phyloP scores from a whole-genome alignment of 2,797 vertebrate genomes.

The Spondyliosoma cantharus region DNA sequence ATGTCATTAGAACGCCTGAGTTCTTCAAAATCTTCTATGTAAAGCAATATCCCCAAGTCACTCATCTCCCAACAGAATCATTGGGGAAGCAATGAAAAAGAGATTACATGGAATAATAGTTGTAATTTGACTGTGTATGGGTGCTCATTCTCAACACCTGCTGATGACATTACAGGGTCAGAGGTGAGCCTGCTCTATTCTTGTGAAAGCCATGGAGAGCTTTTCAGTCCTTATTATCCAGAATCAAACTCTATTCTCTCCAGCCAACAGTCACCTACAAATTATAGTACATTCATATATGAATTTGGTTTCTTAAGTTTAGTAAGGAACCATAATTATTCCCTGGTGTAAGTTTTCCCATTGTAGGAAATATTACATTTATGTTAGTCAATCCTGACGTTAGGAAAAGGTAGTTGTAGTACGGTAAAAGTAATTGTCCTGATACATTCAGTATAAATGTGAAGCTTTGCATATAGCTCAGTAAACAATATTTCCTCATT shows the following conservation, averaged over 20 bases:
- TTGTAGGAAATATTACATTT: too few species aligned
- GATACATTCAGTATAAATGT: not conserved
- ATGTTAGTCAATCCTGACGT: not conserved
- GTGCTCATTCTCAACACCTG: slow-evolving; percentile 38
- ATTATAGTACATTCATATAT: not conserved
- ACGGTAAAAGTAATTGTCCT: not conserved
- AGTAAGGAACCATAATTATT: not conserved
- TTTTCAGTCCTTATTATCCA: slow-evolving; percentile 11
- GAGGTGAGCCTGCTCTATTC: slow-evolving; percentile 6
- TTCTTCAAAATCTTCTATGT: slow-evolving; percentile 43
- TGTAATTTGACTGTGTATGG: slow-evolving; percentile 18
- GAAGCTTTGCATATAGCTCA: not conserved
- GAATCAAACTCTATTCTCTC: not conserved
- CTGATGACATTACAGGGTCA: slow-evolving; percentile 45
- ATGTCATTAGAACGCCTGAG: slow-evolving; percentile 45
- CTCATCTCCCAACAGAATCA: slow-evolving; percentile 4
- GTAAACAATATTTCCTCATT: not conserved
- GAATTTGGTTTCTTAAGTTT: slow-evolving; percentile 1
- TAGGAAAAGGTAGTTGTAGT: not conserved
- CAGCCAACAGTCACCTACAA: not conserved
- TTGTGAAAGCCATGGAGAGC: not conserved
- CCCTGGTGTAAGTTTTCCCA: not conserved
- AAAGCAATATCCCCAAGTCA: slow-evolving; percentile 54
- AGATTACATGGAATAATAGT: slow-evolving; percentile 40
- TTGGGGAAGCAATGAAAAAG: not conserved